Evolutionary conservation across 1,140 invertebrate genomes (phyloP), one percentile per base, ranked within the genome.

Genomic region (Drosophila obscura): DNA sequence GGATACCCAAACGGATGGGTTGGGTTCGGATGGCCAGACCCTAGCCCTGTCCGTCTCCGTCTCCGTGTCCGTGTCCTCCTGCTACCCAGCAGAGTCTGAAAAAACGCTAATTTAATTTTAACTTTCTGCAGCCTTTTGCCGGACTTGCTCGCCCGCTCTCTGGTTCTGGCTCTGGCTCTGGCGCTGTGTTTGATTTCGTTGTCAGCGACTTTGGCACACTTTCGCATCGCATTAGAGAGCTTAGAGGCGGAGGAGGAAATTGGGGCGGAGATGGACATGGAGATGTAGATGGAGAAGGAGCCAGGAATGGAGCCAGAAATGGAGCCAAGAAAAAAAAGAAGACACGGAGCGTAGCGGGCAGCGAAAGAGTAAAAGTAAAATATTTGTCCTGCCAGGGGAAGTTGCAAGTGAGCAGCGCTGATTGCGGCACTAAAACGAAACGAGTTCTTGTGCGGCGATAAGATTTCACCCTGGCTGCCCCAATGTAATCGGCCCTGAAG

Each of bases 31-130:
- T 31, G 28, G 7, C 7, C 28, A 2, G 2, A 0, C 1, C 28
- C 28, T 9, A 19, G 19, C 1, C 19, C 19, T 19, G 19, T 19
- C 19, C 19, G 19, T 1, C 1, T 19, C 19, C 19, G 19, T 19
- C 1, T 19, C 0, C 16, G 16, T 16, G 16, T 16, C 16, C 16
- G 1, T 16, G 16, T 1, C 19, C 19, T 19, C 9, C 2, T 35
- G 35, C 31, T 68, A 84, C 59, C 66, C 67, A 53, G 61, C 24
- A 26, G 19, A 43, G 48, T 51, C 24, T 8, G 57, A 57, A 80
- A 82, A 77, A 77, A 81, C 74, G 64, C 82, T 85, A 85, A 85
- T 85, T 85, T 87, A 87, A 85, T 85, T 85, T 85, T 81, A 85
- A 85, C 73, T 85, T 85, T 87, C 77, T 74, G 61, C 72, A 74